A percentile compares a stretch with the other conserved stretches of the same genome.
These are phyloP conservation scores for Phaethornis superciliosus DNA, from an alignment of 2,113 vertebrate genomes.

Conservation along the genomic window DNA sequence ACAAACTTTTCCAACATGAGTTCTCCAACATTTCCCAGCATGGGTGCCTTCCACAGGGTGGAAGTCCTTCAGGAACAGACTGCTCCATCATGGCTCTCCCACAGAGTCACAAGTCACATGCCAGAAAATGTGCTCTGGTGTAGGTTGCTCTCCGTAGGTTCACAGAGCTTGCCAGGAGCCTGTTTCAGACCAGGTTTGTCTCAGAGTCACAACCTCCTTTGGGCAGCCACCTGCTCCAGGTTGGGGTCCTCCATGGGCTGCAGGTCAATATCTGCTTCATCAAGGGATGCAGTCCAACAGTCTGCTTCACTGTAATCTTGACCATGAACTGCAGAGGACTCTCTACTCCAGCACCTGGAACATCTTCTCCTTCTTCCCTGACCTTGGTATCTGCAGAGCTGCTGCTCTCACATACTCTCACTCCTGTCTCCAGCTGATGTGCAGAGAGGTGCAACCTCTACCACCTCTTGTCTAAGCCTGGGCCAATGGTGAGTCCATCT, in stretches of 20 bases:
- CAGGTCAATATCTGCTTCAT: too few relatives aligned
- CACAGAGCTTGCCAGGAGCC: not conserved
- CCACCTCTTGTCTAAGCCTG: not conserved
- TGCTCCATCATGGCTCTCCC: too few relatives aligned
- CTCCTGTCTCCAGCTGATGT: not conserved
- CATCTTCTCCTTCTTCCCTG: not conserved
- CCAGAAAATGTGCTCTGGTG: too few relatives aligned
- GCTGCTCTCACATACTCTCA: not conserved
- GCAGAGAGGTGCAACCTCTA: not conserved
- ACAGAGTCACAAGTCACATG: not conserved
- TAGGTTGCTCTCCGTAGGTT: not conserved
- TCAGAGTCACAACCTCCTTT: not conserved
- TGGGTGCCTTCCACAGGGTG: too few relatives aligned
- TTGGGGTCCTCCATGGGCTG: not conserved
- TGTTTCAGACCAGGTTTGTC: not conserved
- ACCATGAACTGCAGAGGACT: not conserved
- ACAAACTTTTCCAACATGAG: too few relatives aligned
- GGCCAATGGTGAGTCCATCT: fast-evolving
- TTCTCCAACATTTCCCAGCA: not conserved
- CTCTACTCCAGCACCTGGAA: not conserved
- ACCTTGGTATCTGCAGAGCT: not conserved
- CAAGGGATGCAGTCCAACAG: not conserved
- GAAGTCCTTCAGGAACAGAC: too few relatives aligned
- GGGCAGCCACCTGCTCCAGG: not conserved
- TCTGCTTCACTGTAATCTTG: not conserved